phyloP scores from a whole-genome alignment of 2,113 vertebrate species.

The Damaliscus lunatus region DNA sequence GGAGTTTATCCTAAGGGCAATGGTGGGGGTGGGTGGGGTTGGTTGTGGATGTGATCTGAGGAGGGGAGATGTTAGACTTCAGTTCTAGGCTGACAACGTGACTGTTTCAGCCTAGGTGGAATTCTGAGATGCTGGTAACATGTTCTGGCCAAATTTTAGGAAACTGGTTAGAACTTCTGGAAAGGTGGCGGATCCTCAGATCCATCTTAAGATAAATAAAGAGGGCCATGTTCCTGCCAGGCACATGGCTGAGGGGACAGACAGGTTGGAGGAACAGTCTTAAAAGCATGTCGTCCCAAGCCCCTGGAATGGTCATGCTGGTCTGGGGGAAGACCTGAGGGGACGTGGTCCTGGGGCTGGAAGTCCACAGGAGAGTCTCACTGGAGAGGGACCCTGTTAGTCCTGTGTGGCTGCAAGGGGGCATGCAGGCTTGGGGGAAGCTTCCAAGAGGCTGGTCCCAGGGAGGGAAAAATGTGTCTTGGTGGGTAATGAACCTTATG shows the following conservation, averaged over 20 bases:
- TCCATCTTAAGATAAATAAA: not conserved
- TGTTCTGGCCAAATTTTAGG: not conserved
- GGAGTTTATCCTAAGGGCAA: not conserved
- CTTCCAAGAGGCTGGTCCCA: not conserved
- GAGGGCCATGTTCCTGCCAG: not conserved
- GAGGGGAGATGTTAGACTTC: not conserved
- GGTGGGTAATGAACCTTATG: not conserved
- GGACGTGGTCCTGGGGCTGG: rapidly evolving
- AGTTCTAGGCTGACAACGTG: too few species aligned
- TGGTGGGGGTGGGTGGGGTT: too few species aligned
- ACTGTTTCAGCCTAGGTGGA: not conserved
- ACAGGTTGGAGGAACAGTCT: too few species aligned
- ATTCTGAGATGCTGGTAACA: not conserved
- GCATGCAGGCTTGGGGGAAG: rapidly evolving
- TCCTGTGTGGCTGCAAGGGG: not conserved
- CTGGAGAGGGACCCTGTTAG: rapidly evolving
- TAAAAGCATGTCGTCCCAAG: not conserved
- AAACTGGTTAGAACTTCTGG: not conserved
- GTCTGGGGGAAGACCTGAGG: not conserved
- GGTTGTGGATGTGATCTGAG: not conserved
- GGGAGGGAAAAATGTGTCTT: not conserved
- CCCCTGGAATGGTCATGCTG: not conserved
- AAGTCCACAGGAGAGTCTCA: rapidly evolving
- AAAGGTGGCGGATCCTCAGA: not conserved
- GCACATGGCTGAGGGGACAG: not conserved